Evolutionary conservation across 2,113 vertebrate genomes (phyloP).

Genomic region (Limnothrissa miodon): DNA sequence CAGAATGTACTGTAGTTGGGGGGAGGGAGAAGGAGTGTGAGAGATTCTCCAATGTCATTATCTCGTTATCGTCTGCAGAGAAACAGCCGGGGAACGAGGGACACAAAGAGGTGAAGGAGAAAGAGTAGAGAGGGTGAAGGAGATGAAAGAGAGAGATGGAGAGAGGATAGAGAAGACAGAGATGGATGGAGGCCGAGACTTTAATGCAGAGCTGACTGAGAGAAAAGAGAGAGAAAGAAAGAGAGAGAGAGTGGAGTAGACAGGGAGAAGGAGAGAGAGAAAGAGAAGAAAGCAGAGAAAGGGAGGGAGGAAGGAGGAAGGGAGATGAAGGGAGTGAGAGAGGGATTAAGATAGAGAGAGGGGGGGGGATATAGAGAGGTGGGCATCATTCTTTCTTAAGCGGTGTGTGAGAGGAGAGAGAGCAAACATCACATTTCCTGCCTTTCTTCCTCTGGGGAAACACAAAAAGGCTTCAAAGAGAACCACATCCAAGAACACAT

Average conservation of each 20-base stretch:
- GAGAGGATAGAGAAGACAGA: no score
- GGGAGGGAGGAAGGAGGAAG: background rate
- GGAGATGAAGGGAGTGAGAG: background rate
- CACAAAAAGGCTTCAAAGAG: background rate
- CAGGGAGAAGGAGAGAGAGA: slow-evolving; percentile 19
- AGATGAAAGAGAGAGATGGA: background rate
- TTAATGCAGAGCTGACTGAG: background rate
- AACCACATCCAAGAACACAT: background rate
- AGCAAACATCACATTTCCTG: slow-evolving; percentile 13
- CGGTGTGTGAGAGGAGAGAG: background rate
- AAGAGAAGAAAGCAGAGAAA: slow-evolving; percentile 18
- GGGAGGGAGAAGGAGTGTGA: slow-evolving; percentile 20
- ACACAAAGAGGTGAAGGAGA: background rate
- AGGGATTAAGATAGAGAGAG: background rate
- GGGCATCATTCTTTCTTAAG: background rate
- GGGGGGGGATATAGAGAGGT: background rate
- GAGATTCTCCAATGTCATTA: slow-evolving; percentile 25
- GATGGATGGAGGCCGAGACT: background rate
- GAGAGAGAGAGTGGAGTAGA: slow-evolving; percentile 16
- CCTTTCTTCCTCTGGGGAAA: background rate
- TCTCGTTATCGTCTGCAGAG: background rate
- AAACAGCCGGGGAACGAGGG: no score
- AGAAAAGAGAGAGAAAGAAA: slow-evolving; percentile 50
- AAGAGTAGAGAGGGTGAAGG: background rate
- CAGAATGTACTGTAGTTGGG: no score